Base-by-base conservation (phyloP, 2,113 vertebrate genomes). In the Ciconia boyciana region DNA sequence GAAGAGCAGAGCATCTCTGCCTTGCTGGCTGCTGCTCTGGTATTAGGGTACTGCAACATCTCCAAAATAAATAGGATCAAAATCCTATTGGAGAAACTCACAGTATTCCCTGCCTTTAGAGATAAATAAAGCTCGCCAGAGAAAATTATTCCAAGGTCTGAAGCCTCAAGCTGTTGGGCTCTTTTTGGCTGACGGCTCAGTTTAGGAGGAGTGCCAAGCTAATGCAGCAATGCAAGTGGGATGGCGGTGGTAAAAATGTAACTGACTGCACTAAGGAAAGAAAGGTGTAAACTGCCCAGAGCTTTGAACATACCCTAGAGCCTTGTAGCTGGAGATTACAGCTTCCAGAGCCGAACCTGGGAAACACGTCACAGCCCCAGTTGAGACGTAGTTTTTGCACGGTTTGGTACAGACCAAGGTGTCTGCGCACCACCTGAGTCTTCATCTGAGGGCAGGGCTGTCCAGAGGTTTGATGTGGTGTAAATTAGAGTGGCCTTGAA, bases 361-460 rank as follows among this genome's bases (percentile, higher is more conserved):
- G 52, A 46, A 43, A 71, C 22, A 7, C 0, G 0, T 14, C 41
- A 11, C 18, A 57, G 88, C 28, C n/a, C 12, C 44, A 19, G 62
- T 15, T 0, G 1, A 72, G 36, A 41, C 43, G 15, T 7, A 10
- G 41, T 41, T 64, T 31, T 60, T 6, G 0, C 1, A 0, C 4
- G 8, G 49, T 32, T 61, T 79, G 64, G 4, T 39, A 25, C 1
- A 7, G 60, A 57, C 26, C 39, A 49, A 4, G 48, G 16, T 24
- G 34, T 18, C 49, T 41, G 44, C 2, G 2, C 11, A 6, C 49
- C 16, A 32, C 41, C 17, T 2, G 18, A 65, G 31, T 12, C 76
- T 70, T 84, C 74, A 14, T 41, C 19, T 51, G 48, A 32, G 66
- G 29, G 71, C 55, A 39, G 4, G 19, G 83, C 75, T 79, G 66